A percentile compares a stretch with the other conserved stretches of the same genome.
Evolutionary conservation across 2,113 vertebrate genomes (phyloP).

Genomic region (Poicephalus gulielmi): DNA sequence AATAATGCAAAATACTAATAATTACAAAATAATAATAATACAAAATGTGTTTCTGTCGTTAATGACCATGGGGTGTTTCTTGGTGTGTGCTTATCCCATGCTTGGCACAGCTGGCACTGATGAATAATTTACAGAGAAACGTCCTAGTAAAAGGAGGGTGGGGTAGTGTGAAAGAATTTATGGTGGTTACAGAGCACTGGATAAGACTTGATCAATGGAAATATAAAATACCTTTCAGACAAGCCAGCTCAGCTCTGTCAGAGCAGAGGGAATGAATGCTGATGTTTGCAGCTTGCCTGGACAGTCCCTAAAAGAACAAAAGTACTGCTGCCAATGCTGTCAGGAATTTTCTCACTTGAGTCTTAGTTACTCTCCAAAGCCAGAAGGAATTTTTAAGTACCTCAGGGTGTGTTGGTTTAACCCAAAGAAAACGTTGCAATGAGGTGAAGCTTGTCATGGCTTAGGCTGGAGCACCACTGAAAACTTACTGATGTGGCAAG

Average conservation of each 20-base stretch:
- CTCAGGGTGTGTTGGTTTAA: background rate
- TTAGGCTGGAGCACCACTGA: background rate
- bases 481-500: background rate
- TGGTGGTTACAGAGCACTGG: background rate
- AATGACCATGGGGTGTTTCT: background rate
- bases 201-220: conserved; percentile 6
- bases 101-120: background rate
- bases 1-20: no score
- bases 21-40: background rate
- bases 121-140: background rate
- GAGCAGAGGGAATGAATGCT: background rate
- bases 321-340: background rate
- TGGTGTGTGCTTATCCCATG: background rate
- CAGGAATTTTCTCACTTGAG: background rate
- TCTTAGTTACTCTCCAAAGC: background rate
- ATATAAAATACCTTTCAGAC: conserved; percentile 24
- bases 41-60: background rate
- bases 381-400: background rate
- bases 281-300: background rate
- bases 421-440: background rate
- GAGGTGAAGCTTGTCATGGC: background rate
- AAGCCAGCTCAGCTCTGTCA: background rate
- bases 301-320: background rate
- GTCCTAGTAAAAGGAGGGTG: background rate
- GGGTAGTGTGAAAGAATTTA: background rate